Percentiles rank a stretch among this genome's conserved stretches.
These are phyloP conservation scores for Trichechus manatus DNA, from an alignment of 2,113 vertebrate species.

Conservation along the genomic window DNA sequence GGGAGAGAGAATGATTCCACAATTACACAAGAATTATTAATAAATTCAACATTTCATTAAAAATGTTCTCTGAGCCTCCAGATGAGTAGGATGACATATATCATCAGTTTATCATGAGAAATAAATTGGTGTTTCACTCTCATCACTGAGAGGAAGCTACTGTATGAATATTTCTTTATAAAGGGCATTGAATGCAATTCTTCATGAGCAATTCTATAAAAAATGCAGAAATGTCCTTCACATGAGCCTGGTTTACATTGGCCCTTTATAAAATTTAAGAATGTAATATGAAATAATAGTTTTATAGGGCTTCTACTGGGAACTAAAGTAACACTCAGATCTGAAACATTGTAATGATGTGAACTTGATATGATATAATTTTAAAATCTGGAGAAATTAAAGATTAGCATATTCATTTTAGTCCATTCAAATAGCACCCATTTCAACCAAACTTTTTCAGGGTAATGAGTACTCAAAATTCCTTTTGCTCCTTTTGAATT, in stretches of 20 bases:
- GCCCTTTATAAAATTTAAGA: neutral
- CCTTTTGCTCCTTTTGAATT: neutral
- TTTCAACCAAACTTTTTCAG: neutral
- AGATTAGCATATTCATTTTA: neutral
- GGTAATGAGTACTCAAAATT: neutral
- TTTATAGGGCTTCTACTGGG: neutral
- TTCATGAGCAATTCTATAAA: neutral
- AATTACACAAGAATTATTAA: neutral
- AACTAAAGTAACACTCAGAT: neutral
- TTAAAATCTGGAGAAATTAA: neutral
- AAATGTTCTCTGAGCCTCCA: neutral
- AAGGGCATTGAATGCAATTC: neutral
- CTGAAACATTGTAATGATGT: neutral
- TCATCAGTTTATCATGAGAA: neutral
- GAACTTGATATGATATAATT: neutral
- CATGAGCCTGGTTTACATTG: neutral
- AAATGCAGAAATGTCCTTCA: neutral
- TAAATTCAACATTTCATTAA: neutral
- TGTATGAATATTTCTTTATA: neutral
- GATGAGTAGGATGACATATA: neutral
- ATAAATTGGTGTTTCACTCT: neutral
- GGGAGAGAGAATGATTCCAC: neutral
- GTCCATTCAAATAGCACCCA: neutral
- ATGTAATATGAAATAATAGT: neutral
- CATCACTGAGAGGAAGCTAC: neutral